Base-by-base conservation (phyloP, 37 sponge, comb jelly and placozoan genomes). In the Chondrilla cf. caribensis region DNA sequence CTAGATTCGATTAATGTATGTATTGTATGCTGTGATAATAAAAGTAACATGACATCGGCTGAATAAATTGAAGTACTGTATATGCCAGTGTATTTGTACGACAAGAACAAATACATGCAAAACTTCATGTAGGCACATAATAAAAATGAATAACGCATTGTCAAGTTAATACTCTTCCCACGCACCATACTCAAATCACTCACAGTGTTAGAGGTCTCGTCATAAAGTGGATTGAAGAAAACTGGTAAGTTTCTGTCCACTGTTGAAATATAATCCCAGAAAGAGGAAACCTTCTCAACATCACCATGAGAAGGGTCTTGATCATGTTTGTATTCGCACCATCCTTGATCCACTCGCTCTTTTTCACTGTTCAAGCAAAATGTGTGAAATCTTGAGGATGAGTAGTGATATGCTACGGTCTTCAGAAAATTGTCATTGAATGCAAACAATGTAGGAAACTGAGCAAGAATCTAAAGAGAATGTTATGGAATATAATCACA, bases 371-470 rank as follows among this genome's bases (percentile, higher is more conserved):
- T 81, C 28, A 92, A 70, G 22, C 85, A 78, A 80, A 97, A 97
- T 4, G 98, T 97, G 68, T 85, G 81, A 76, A 95, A 97, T 29
- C 97, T 81, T 87, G 89, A 86, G 24, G 96, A 92, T 60, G 80
- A 88, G 85, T 88, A 84, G 70, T 97, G 98, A 72, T 95, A 97
- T 51, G 98, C 98, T 78, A 97, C 38, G 36, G 86, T 85, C 31
- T 86, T 82, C 60, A 97, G 70, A 81, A 76, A 97, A 77, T 88
- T 90, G 79, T 91, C 90, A 83, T 94, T 94, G 82, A 97, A 97
- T 77, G 94, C 98, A 92, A 97, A 97, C 9, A 89, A 87, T 29
- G 86, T 79, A 14, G 98, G 98, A 80, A 92, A 97, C 85, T 97
- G 98, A 24, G 73, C 44, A 40, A 86, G 54, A 32, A 97, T 79